A percentile compares a stretch with the other conserved stretches of the same genome.
phyloP scores from a whole-genome alignment of 2,113 vertebrate species.

The Corvus hawaiiensis region DNA sequence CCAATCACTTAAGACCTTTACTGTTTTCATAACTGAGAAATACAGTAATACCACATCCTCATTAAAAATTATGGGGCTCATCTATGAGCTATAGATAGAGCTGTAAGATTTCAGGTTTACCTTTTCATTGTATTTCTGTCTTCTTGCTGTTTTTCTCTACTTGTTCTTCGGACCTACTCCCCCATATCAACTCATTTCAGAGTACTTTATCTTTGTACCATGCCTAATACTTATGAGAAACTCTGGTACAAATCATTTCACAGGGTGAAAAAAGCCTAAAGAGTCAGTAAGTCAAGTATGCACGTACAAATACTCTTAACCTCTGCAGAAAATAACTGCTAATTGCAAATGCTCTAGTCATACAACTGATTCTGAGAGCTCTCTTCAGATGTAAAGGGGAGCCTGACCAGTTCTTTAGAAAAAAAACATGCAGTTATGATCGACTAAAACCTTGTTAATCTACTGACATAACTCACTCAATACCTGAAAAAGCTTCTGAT shows the following conservation, averaged over 20 bases:
- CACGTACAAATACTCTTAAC: background rate
- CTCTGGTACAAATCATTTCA: background rate
- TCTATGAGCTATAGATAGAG: background rate
- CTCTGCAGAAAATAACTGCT: background rate
- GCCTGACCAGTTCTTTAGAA: background rate
- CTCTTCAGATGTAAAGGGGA: background rate
- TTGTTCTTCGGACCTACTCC: background rate
- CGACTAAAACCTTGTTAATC: background rate
- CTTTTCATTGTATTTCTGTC: background rate
- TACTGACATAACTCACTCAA: background rate
- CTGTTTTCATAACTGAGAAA: background rate
- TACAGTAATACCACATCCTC: background rate
- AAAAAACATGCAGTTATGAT: background rate
- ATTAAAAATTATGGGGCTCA: background rate
- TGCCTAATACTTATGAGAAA: background rate
- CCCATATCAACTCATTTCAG: background rate
- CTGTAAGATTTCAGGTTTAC: background rate
- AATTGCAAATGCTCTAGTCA: background rate
- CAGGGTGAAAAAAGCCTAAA: background rate
- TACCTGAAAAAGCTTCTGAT: slow-evolving; percentile 94
- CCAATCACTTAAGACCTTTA: background rate
- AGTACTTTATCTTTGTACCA: background rate
- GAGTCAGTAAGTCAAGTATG: background rate
- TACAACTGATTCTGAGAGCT: background rate
- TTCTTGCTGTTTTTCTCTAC: background rate